Percentiles rank a stretch among this genome's conserved stretches.
Conservation (phyloP, 1,140 invertebrate genomes). For the Drosophila biarmipes region DNA sequence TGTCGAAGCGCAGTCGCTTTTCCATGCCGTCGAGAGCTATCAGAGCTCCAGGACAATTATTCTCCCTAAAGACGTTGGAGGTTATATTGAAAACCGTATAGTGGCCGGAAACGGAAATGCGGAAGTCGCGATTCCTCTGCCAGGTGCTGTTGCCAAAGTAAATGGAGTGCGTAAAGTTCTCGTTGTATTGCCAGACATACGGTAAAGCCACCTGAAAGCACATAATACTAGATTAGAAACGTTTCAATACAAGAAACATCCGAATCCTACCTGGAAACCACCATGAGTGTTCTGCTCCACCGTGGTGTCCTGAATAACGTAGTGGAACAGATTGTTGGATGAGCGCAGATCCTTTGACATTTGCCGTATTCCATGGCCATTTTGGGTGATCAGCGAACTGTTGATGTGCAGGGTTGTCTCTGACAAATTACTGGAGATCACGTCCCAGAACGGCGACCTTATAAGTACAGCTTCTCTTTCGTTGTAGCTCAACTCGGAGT, state of each 20-base stretch:
- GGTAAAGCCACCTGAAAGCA: conserved; percentile 92
- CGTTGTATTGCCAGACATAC: conserved; percentile 97
- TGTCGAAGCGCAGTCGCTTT: conserved; percentile 94
- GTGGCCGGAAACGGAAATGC: conserved; percentile 94
- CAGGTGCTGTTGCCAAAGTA: conserved; percentile 95
- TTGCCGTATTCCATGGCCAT: conserved; percentile 93
- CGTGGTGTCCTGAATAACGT: conserved; percentile 94
- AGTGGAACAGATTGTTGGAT: conserved; percentile 97
- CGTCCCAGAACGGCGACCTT: conserved; percentile 93
- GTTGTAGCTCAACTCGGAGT: conserved; percentile 93
- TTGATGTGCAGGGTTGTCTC: conserved; percentile 95
- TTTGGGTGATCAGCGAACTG: conserved; percentile 92
- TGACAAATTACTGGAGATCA: conserved; percentile 91
- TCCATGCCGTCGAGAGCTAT: conserved; percentile 97
- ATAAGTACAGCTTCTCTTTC: conserved; percentile 91
- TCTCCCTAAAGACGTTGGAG: conserved; percentile 93
- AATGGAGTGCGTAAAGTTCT: conserved; percentile 96
- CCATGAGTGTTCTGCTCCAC: conserved; percentile 93
- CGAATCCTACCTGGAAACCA: conserved; percentile 88
- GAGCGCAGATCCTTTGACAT: conserved; percentile 95
- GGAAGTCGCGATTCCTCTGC: conserved; percentile 93
- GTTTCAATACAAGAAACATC: not conserved
- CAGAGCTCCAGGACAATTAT: conserved; percentile 92
- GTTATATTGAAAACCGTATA: conserved; percentile 94
- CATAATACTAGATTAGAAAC: not conserved